Conservation (phyloP, 2,797 vertebrate genomes). For the Helostoma temminkii region DNA sequence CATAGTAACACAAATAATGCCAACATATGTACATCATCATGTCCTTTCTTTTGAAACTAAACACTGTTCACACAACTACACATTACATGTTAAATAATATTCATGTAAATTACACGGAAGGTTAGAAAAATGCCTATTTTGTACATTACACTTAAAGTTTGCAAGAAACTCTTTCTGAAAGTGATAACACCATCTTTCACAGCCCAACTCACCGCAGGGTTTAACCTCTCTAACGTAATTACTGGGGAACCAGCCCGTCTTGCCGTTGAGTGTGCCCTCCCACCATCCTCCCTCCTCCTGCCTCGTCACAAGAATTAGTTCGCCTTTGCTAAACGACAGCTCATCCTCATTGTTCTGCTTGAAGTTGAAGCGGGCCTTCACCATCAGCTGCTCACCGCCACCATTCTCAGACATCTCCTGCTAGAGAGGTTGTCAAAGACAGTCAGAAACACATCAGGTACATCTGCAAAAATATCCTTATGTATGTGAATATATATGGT, state of each 20-base stretch:
- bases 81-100: no score
- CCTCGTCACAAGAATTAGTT: conserved; percentile 93
- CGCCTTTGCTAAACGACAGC: conserved; percentile 95
- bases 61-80: not conserved
- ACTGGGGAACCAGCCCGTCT: conserved; percentile 98
- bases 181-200: not conserved
- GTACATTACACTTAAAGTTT: not conserved
- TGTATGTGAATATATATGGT: not conserved
- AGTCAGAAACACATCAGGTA: not conserved
- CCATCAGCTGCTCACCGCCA: conserved; percentile 86
- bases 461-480: not conserved
- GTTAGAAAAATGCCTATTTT: not conserved
- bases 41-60: not conserved
- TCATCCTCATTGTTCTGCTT: conserved; percentile 99
- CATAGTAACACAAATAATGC: not conserved
- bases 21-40: not conserved
- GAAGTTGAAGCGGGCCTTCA: conserved; percentile 98
- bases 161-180: not conserved
- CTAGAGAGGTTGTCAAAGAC: conserved; percentile 6
- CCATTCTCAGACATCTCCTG: conserved; percentile 99
- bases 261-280: conserved; percentile 94
- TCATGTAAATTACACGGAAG: no score
- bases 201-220: conserved; percentile 89
- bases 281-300: conserved; percentile 99
- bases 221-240: conserved; percentile 99